These are phyloP conservation scores for Etheostoma cragini DNA, from an alignment of 2,113 vertebrate species.

Conservation along the genomic window DNA sequence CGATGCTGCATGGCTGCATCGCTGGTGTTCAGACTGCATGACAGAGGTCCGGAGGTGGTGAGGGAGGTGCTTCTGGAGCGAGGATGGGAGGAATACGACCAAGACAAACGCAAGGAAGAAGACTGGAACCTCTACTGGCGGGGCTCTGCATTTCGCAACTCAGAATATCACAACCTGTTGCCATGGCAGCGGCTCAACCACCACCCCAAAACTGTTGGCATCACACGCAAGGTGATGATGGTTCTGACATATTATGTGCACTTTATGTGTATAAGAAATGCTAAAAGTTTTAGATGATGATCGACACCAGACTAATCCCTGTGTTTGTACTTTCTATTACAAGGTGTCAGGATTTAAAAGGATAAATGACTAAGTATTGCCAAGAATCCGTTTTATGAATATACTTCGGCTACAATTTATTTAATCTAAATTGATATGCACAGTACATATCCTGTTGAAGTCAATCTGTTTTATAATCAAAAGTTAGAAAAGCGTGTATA, in stretches of 20 bases:
- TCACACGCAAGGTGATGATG: constrained; percentile 83
- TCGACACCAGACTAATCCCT: neutral
- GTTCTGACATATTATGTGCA: neutral
- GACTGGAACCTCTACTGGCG: constrained; percentile 88
- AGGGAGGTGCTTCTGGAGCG: constrained; percentile 87
- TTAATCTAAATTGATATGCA: neutral
- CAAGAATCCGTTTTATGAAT: neutral
- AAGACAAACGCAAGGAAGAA: constrained; percentile 60
- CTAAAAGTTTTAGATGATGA: neutral
- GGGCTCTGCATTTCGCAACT: constrained; percentile 76
- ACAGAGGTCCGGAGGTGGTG: constrained; percentile 77
- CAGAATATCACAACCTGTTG: constrained; percentile 77
- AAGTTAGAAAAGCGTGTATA: no score
- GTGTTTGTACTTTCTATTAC: neutral
- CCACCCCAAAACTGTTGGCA: constrained; percentile 83
- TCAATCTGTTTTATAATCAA: no score
- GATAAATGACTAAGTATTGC: neutral
- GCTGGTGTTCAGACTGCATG: constrained; percentile 83
- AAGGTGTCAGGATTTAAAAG: neutral
- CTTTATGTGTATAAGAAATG: neutral
- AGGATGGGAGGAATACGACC: constrained; percentile 83
- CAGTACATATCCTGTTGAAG: no score
- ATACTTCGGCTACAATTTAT: neutral
- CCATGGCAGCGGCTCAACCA: constrained; percentile 89
- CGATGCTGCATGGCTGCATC: constrained; percentile 63